phyloP scores from a whole-genome alignment of 2,888 invertebrate genomes.

The Tipula helvola region DNA sequence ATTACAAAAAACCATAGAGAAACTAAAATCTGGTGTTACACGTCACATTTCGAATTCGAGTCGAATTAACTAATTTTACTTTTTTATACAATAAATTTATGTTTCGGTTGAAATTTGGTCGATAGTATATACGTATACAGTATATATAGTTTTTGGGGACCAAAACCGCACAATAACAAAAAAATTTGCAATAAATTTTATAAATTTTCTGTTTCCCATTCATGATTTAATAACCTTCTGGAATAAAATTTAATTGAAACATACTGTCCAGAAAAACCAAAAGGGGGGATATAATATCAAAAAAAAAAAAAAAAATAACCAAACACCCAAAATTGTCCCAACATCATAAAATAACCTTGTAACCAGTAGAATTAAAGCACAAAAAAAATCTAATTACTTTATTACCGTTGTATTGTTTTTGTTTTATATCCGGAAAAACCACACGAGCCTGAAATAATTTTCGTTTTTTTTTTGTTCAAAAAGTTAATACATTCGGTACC shows the following conservation, averaged over 20 bases:
- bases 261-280: not conserved
- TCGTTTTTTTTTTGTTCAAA: not conserved
- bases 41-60: not conserved
- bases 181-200: not conserved
- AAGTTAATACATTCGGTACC: not conserved
- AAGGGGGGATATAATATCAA: not conserved
- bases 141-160: not conserved
- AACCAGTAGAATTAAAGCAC: not conserved
- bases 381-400: not conserved
- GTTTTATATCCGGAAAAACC: not conserved
- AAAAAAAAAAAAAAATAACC: not conserved
- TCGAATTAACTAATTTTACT: not conserved
- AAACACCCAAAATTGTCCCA: not conserved
- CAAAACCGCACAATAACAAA: not conserved
- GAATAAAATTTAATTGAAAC: not conserved
- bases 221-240: not conserved
- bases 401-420: not conserved
- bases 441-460: not conserved
- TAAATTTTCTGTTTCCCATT: not conserved
- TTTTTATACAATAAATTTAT: not conserved
- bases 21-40: not conserved
- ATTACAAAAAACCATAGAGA: not conserved
- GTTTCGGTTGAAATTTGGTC: not conserved
- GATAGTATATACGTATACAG: not conserved
- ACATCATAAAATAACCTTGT: not conserved